These are phyloP conservation scores for Halcyon badia DNA, from an alignment of 2,797 vertebrate genomes.

Conservation along the genomic window DNA sequence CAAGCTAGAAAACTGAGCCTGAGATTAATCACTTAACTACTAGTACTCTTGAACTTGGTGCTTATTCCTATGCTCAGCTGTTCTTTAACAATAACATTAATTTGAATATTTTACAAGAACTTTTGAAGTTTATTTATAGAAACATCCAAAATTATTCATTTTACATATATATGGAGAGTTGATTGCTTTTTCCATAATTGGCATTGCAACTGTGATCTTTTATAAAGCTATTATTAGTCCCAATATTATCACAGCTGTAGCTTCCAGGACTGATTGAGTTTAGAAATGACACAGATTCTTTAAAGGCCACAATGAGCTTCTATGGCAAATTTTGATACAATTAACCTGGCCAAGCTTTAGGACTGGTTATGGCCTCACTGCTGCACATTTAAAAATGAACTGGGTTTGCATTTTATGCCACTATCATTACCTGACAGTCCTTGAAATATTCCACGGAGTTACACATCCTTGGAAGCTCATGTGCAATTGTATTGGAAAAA, in stretches of 20 bases:
- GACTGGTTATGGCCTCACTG: not conserved
- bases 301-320: not conserved
- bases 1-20: not conserved
- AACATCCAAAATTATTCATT: not conserved
- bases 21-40: not conserved
- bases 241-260: not conserved
- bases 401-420: not conserved
- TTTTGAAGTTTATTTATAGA: not conserved
- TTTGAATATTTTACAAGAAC: conserved; percentile 13
- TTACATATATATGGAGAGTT: not conserved
- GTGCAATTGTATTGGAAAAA: not conserved
- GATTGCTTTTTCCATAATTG: conserved; percentile 16
- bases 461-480: not conserved
- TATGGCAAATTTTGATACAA: not conserved
- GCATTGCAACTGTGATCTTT: not conserved
- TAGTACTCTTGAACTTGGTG: not conserved
- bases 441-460: not conserved
- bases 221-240: not conserved
- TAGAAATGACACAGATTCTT: not conserved
- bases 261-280: not conserved
- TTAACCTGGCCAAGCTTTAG: not conserved
- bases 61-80: not conserved
- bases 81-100: not conserved
- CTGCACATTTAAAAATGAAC: not conserved
- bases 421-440: not conserved